A percentile compares a stretch with the other conserved stretches of the same genome.
Evolutionary conservation across 2,888 invertebrate genomes (phyloP).

Genomic region (Ectemnius lituratus): DNA sequence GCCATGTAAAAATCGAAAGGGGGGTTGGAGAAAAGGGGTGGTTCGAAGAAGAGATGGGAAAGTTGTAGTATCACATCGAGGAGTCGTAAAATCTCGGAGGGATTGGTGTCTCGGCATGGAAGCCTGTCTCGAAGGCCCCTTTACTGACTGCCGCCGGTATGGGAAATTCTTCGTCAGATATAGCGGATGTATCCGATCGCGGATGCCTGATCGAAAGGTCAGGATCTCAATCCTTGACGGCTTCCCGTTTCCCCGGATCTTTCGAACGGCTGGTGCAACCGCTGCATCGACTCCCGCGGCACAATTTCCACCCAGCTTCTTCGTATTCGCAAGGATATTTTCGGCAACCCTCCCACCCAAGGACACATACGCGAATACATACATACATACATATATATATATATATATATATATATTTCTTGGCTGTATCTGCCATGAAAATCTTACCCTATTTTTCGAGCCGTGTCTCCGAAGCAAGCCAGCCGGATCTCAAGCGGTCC

Average conservation of each 20-base stretch:
- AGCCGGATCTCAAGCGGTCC: background rate
- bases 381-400: conserved; percentile 5
- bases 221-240: conserved; percentile 40
- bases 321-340: conserved; percentile 25
- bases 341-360: conserved; percentile 3
- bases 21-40: background rate
- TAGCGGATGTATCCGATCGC: conserved; percentile 32
- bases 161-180: conserved; percentile 22
- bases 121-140: conserved; percentile 17
- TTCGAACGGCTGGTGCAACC: conserved; percentile 1
- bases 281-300: background rate
- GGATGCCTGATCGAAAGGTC: conserved; percentile 45
- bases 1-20: background rate
- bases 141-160: background rate
- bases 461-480: background rate
- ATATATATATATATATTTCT: conserved; percentile 21
- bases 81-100: conserved; percentile 47
- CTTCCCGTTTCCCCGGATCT: conserved; percentile 35
- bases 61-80: conserved; percentile 32
- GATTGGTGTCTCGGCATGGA: conserved; percentile 34
- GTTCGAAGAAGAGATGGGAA: background rate
- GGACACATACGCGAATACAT: background rate
- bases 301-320: conserved; percentile 20
- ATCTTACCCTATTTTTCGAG: conserved; percentile 22
- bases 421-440: conserved; percentile 18